Percentiles rank a stretch among this genome's conserved stretches.
Conservation (phyloP, 23 tunicate genomes). For the Ascidia mentula region DNA sequence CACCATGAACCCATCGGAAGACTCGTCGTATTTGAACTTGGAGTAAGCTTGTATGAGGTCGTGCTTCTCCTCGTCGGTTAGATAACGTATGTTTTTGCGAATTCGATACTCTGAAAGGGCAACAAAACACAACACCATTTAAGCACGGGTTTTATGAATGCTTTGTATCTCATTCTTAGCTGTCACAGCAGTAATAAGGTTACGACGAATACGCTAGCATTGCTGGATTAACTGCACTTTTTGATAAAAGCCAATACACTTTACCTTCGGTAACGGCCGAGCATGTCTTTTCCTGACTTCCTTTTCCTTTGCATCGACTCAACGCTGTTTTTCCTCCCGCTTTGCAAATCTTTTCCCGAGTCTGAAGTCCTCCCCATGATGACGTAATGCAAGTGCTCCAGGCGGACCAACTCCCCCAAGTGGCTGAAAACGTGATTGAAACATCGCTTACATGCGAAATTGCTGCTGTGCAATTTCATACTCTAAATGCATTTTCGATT, state of each 20-base stretch:
- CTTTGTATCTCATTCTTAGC: too few relatives aligned
- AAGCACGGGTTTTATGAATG: too few relatives aligned
- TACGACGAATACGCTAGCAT: too few relatives aligned
- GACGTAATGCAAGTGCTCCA: conserved; percentile 49
- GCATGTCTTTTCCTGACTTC: conserved; percentile 36
- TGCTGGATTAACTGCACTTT: too few relatives aligned
- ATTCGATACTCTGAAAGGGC: conserved; percentile 32
- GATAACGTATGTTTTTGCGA: conserved; percentile 36
- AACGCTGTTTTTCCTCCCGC: not conserved
- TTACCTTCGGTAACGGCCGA: conserved; percentile 27
- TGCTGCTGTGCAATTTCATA: too few relatives aligned
- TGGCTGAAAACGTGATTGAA: not conserved
- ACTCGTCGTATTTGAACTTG: conserved; percentile 30
- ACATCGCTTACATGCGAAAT: too few relatives aligned
- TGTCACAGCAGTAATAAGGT: too few relatives aligned
- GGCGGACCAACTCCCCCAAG: conserved; percentile 40
- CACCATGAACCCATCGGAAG: conserved; percentile 31
- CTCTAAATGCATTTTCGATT: too few relatives aligned
- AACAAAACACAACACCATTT: not conserved
- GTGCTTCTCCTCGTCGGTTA: conserved; percentile 29
- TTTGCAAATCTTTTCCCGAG: conserved; percentile 23
- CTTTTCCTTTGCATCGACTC: conserved; percentile 29
- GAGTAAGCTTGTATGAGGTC: conserved; percentile 58
- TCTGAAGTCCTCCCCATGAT: conserved; percentile 60
- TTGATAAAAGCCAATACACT: not conserved